phyloP scores from a whole-genome alignment of 2,797 vertebrate species.

The Ibycter americanus region DNA sequence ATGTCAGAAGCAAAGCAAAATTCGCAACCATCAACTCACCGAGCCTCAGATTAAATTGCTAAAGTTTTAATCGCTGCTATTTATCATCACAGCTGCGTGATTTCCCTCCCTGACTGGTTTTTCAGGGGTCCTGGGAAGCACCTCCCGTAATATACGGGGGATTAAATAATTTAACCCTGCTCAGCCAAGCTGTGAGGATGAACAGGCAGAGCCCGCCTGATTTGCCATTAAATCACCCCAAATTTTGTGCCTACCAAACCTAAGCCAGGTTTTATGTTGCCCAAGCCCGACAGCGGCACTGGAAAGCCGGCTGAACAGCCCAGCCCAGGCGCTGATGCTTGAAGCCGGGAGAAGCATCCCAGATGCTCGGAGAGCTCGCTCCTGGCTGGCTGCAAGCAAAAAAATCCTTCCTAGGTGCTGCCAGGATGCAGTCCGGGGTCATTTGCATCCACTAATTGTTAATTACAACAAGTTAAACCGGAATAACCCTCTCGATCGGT shows the following conservation, averaged over 20 bases:
- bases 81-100: accelerated
- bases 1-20: not conserved
- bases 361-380: not conserved
- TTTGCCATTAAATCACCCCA: not conserved
- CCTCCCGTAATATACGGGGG: too few species aligned
- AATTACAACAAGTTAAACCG: not conserved
- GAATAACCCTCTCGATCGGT: not conserved
- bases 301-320: not conserved
- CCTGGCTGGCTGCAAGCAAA: not conserved
- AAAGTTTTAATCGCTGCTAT: accelerated
- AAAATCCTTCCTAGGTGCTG: not conserved
- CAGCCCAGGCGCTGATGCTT: not conserved
- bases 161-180: not conserved
- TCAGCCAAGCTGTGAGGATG: accelerated
- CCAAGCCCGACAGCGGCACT: not conserved
- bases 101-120: accelerated
- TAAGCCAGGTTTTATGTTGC: not conserved
- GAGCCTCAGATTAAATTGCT: not conserved
- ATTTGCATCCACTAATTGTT: not conserved
- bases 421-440: not conserved
- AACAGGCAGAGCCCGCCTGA: accelerated
- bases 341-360: not conserved
- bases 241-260: not conserved
- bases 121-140: not conserved
- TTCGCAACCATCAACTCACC: accelerated